Base-by-base conservation (phyloP, 2,113 vertebrate species). In the Leucoraja erinaceus region DNA sequence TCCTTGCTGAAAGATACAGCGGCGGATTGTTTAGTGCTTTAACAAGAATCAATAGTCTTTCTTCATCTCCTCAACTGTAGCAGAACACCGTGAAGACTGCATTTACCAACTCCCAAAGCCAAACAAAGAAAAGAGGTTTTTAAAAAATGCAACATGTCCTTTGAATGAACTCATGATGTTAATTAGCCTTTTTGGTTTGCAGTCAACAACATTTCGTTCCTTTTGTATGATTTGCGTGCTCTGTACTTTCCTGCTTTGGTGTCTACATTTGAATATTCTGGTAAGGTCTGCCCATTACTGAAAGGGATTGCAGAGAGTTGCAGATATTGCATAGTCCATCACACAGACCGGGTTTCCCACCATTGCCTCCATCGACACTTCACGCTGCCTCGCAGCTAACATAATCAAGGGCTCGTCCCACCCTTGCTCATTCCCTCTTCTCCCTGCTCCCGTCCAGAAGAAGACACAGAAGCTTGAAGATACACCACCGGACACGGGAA, bases 131-230 rank as follows among this genome's bases (percentile, higher is more conserved):
- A 31, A 16, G 28, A 66, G 6, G 59, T 16, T 88, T 31, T 84
- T 88, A 63, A 88, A 63, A n/a, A 88, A n/a, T 63, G 56, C 28
- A 88, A 31, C 28, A n/a, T 88, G 83, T 63, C 61, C 83, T 86
- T 28, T 31, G 83, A 61, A 63, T 86, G 83, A 86, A 63, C 83
- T 88, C 59, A 88, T 88, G 14, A 72, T 20, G 14, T 72, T 66
- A 38, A 63, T 63, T n/a, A 63, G 12, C 28, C 83, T 88, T 88
- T 88, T 88, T 33, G 16, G 59, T 12, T 88, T 28, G 16, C 83
- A 88, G 83, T 31, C n/a, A 5, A n/a, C 61, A 61, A 86, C 11
- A 25, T 86, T 84, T 28, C 18, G 11, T 86, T n/a, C 25, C 28
- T 86, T 88, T 63, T 1, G 83, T 88, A 12, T 16, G 16, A n/a